A percentile compares a stretch with the other conserved stretches of the same genome.
Evolutionary conservation across 2,797 vertebrate genomes (phyloP).

Genomic region (Cryptoprocta ferox): DNA sequence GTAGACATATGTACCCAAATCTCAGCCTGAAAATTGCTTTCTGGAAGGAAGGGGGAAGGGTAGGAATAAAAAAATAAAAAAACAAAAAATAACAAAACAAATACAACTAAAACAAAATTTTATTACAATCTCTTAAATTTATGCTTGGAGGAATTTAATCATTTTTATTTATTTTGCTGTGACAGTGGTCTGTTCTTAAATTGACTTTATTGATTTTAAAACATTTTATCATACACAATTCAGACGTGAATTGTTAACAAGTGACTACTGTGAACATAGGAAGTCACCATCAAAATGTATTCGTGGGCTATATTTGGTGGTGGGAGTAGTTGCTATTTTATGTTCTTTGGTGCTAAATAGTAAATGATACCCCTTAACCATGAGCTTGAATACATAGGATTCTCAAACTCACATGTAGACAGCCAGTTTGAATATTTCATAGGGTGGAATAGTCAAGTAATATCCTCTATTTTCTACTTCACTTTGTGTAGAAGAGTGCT

Average conservation of each 20-base stretch:
- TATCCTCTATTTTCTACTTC: not conserved
- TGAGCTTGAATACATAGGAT: not conserved
- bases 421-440: not conserved
- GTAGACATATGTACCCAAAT: not conserved
- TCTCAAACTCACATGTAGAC: not conserved
- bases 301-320: not conserved
- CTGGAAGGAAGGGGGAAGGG: rapidly evolving
- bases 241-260: conserved; percentile 10
- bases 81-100: too few relatives aligned
- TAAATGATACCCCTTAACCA: not conserved
- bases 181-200: conserved; percentile 38
- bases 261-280: not conserved
- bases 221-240: not conserved
- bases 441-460: not conserved
- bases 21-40: not conserved
- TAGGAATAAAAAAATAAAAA: not conserved
- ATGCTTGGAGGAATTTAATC: conserved; percentile 41
- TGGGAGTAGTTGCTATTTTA: not conserved
- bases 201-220: not conserved
- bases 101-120: conserved; percentile 50
- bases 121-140: conserved; percentile 1
- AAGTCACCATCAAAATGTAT: not conserved
- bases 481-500: not conserved
- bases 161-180: conserved; percentile 44
- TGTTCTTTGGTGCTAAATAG: conserved; percentile 24